Evolutionary conservation across 1,140 invertebrate species (phyloP), one percentile per base, ranked within the genome.

Genomic region (Drosophila jambulina): DNA sequence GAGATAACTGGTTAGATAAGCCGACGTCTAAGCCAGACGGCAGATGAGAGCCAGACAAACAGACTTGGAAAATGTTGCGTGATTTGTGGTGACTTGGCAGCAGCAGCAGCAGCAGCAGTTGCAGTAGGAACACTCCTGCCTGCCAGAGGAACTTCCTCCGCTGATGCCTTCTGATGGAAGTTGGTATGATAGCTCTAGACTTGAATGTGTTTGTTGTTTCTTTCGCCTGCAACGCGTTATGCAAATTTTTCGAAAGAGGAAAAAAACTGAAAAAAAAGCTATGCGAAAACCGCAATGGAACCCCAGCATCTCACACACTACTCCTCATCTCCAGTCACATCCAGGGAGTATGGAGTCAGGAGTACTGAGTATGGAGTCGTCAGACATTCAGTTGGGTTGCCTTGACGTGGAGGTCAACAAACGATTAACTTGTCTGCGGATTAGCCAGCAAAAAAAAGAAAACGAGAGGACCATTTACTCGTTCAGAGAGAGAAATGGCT

Each of bases 361-460:
- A 34, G 29, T 10, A 19, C 15, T 27, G 19, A 53, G 19, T 34
- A 53, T 53, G 51, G 51, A 53, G 51, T 56, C 34, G 36, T 56
- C 53, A 56, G 34, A 15, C 53, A 56, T 56, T 56, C 53, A 56
- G 53, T 40, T 54, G 32, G 51, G 32, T 36, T 54, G 51, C 53
- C 67, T 70, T 70, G 67, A 70, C 62, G 67, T 70, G 58, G 77
- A 69, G 84, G 85, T 88, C 84, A 88, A 88, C 85, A 88, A 85
- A 88, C 84, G 84, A 88, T 88, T 90, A 90, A 88, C 84, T 88
- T 88, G 84, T 84, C 80, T 88, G 85, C 54, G 84, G 84, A 87
- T 87, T 87, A 87, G 71, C 68, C 54, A 36, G 25, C 27, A 29
- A 75, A 25, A 34, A 21, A 46, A 49, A n/a, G n/a, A 29, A 19